phyloP scores from a whole-genome alignment of 2,113 vertebrate genomes.

The Cricetomys ansorgei region DNA sequence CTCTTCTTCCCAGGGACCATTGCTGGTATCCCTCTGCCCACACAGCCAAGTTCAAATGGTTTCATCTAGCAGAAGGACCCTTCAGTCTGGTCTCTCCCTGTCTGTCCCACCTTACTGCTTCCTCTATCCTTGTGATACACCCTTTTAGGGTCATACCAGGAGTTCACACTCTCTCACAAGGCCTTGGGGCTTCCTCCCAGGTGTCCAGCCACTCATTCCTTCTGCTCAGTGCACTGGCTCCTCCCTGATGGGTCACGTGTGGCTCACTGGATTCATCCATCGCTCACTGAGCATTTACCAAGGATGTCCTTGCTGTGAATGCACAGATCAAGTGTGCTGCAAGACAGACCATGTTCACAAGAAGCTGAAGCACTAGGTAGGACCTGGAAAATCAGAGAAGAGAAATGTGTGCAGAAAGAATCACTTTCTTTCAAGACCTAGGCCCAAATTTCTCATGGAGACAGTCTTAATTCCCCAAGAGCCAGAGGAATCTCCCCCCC shows the following conservation, averaged over 20 bases:
- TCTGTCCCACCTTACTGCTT: not conserved
- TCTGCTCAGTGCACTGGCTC: not conserved
- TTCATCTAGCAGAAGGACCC: not conserved
- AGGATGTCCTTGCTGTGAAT: not conserved
- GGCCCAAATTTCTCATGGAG: not conserved
- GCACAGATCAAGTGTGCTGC: not conserved
- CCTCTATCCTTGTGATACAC: not conserved
- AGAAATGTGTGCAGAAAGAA: not conserved
- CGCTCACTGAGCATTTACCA: not conserved
- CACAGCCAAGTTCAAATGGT: not conserved
- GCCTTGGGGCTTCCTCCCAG: not conserved
- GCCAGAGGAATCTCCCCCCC: not conserved
- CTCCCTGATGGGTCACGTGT: not conserved
- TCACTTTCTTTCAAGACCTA: not conserved
- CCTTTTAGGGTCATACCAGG: not conserved
- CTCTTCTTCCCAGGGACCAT: not conserved
- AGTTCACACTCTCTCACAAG: not conserved
- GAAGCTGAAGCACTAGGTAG: not conserved
- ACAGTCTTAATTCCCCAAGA: not conserved
- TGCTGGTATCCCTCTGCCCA: not conserved
- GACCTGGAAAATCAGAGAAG: not conserved
- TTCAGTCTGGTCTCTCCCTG: not conserved
- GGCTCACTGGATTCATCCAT: not conserved
- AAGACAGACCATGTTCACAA: not conserved
- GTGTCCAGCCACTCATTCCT: not conserved